Percentiles rank a stretch among this genome's conserved stretches.
These are phyloP conservation scores for Chelidonichthys spinosus DNA, from an alignment of 2,797 vertebrate species.

Conservation along the genomic window DNA sequence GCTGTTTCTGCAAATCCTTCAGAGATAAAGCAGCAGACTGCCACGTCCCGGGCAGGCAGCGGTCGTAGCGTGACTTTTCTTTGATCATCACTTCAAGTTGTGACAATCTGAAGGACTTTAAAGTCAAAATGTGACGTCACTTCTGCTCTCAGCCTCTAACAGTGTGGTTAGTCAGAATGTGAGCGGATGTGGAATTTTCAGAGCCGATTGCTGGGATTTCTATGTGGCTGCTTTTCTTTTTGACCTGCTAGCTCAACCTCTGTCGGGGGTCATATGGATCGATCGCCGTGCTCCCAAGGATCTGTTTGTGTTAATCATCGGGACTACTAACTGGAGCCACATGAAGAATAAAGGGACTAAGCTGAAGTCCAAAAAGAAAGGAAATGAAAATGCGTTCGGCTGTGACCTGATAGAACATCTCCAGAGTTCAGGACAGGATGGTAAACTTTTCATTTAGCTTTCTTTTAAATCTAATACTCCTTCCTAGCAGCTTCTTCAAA, in stretches of 20 bases:
- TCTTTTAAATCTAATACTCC: slow-evolving; percentile 18
- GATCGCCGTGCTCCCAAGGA: slow-evolving; percentile 60
- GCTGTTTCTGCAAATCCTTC: slow-evolving; percentile 76
- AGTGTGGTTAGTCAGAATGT: slow-evolving; percentile 77
- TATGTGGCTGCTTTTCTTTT: slow-evolving; percentile 54
- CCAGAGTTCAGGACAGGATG: slow-evolving; percentile 95
- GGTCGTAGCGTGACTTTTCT: slow-evolving; percentile 32
- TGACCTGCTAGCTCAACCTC: slow-evolving; percentile 50
- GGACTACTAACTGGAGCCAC: slow-evolving; percentile 85
- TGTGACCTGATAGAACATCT: slow-evolving; percentile 97
- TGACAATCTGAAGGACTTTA: slow-evolving; percentile 52
- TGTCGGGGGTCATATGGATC: slow-evolving; percentile 74
- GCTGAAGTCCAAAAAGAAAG: slow-evolving; percentile 96
- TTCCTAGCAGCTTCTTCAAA: slow-evolving; percentile 7
- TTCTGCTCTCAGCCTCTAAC: slow-evolving; percentile 77
- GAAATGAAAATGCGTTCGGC: slow-evolving; percentile 92
- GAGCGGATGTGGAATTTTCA: slow-evolving; percentile 79
- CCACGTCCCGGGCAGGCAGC: slow-evolving; percentile 47
- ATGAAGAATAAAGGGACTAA: slow-evolving; percentile 99
- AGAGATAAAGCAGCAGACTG: slow-evolving; percentile 62
- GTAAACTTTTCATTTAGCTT: slow-evolving; percentile 80
- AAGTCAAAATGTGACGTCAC: slow-evolving; percentile 78
- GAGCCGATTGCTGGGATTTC: slow-evolving; percentile 70
- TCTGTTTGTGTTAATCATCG: slow-evolving; percentile 68
- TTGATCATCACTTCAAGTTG: slow-evolving; percentile 37